Percentiles rank a stretch among this genome's conserved stretches.
Conservation (phyloP, 2,888 invertebrate genomes). For the Nomada hirtipes region DNA sequence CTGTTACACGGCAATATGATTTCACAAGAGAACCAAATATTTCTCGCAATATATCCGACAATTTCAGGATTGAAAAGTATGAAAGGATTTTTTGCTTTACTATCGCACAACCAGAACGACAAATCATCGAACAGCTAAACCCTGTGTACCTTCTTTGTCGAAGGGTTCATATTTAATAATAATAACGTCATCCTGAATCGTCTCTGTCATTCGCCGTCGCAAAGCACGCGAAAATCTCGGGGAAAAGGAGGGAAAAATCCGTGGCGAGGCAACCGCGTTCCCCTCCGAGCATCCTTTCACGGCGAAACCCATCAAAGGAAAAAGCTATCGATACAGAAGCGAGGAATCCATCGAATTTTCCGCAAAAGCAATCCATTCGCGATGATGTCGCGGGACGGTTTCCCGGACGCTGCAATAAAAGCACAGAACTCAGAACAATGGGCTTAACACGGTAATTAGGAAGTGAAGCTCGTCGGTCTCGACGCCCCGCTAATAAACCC, state of each 20-base stretch:
- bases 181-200: not conserved
- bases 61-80: too few relatives aligned
- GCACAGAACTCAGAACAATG: conserved; percentile 21
- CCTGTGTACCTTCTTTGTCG: too few relatives aligned
- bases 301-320: not conserved
- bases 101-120: not conserved
- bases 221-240: not conserved
- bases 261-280: not conserved
- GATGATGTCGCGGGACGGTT: not conserved
- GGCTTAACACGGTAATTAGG: conserved; percentile 33
- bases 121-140: not conserved
- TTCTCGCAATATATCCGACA: too few relatives aligned
- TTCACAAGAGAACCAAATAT: too few relatives aligned
- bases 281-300: not conserved
- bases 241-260: not conserved
- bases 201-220: not conserved
- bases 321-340: conserved; percentile 6
- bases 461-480: conserved; percentile 7
- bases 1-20: too few relatives aligned
- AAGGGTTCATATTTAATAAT: not conserved
- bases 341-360: not conserved
- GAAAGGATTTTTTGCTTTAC: too few relatives aligned
- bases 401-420: conserved; percentile 2
- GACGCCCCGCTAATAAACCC: conserved; percentile 38
- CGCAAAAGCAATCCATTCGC: not conserved